These are phyloP conservation scores for Anguilla japonica DNA, from an alignment of 2,113 vertebrate genomes.

Conservation along the genomic window DNA sequence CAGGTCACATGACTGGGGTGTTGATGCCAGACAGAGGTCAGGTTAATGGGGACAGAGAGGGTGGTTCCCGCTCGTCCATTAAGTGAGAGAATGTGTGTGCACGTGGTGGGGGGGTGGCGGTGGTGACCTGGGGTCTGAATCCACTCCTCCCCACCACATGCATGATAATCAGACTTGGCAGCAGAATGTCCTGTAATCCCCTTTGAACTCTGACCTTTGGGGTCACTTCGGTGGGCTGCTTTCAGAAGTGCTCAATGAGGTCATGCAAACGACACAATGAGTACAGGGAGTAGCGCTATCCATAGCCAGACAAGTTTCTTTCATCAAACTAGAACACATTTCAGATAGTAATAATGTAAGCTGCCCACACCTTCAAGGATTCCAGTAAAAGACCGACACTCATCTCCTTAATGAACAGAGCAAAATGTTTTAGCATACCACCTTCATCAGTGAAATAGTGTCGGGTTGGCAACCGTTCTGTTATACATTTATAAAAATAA, in stretches of 20 bases:
- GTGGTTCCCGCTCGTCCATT: not conserved
- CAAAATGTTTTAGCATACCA: not conserved
- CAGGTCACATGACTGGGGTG: constrained; percentile 4
- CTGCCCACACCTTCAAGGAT: not conserved
- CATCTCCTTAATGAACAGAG: not conserved
- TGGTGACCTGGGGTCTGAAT: constrained; percentile 1
- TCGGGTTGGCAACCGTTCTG: not conserved
- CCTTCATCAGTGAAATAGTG: not conserved
- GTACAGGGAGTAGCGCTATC: not conserved
- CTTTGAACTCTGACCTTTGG: constrained; percentile 9
- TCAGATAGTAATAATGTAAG: not conserved
- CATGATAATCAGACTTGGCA: not conserved
- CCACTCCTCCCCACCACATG: constrained; percentile 16
- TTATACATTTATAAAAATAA: too few species aligned
- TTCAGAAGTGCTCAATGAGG: not conserved
- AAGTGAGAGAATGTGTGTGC: not conserved
- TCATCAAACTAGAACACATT: not conserved
- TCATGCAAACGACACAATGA: not conserved
- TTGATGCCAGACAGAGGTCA: not conserved
- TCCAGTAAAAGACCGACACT: not conserved
- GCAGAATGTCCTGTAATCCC: constrained; percentile 35
- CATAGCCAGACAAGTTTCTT: not conserved
- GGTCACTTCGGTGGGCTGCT: not conserved
- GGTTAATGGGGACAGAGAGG: not conserved
- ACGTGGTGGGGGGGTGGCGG: not conserved